Base-by-base conservation (phyloP, 2,888 invertebrate genomes). In the Synergus japonicus region DNA sequence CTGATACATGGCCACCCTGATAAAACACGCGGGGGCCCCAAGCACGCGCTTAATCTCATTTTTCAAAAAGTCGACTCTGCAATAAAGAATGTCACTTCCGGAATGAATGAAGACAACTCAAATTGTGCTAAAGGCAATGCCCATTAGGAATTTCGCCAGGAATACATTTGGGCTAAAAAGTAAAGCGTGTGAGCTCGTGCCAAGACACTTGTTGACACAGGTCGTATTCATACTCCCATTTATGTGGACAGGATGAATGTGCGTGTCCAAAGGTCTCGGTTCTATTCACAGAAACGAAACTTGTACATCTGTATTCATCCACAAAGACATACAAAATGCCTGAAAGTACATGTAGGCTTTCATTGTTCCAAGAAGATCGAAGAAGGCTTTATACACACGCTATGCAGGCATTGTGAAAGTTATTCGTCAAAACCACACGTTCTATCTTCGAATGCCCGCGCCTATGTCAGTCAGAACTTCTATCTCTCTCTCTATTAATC, bases 121-220 rank as follows among this genome's bases (percentile, higher is more conserved):
- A 49, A 37, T 18, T 77, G 37, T 37, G 65, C 22, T 64, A 65
- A 15, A 65, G 29, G 44, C 49, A 77, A 43, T 41, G 77, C 65
- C 65, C 65, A 66, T 65, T 65, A 49, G 65, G 18, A 66, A 77
- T 49, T 82, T 80, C 76, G 78, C 77, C 81, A 78, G 78, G 58
- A 79, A 77, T 60, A 63, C 78, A 66, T 76, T 76, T 76, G 44
- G 79, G 66, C 65, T 37, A 82, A 83, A 83, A 83, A 83, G 81
- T 80, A 58, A 79, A 79, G 60, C 78, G 77, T 78, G 83, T 77
- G 82, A 83, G 81, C 79, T 82, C 78, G 82, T 84, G 84, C 84
- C 84, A 84, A 83, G 83, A 82, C 84, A 84, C 84, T 84, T 84
- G 84, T 84, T 83, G 84, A 84, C 83, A 84, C 84, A 82, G 79